Conservation (phyloP, 2,113 vertebrate species). For the Ciconia maguari region DNA sequence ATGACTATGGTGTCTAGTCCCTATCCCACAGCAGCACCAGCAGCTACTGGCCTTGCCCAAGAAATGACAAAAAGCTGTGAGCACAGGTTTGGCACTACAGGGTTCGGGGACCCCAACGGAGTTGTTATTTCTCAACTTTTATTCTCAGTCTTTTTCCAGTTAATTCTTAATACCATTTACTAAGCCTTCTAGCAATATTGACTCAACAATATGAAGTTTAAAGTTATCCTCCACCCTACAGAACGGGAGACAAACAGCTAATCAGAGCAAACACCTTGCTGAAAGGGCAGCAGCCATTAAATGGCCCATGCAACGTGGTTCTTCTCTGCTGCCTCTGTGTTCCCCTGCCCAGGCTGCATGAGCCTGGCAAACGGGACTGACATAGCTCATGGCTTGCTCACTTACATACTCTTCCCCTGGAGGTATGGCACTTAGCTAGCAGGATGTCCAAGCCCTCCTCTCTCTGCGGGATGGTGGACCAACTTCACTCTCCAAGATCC, state of each 20-base stretch:
- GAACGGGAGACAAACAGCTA: not conserved
- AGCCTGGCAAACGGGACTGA: not conserved
- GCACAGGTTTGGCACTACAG: not conserved
- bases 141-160: not conserved
- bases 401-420: not conserved
- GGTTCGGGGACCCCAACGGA: not conserved
- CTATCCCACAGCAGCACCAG: not conserved
- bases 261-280: not conserved
- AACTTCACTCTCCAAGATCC: not conserved
- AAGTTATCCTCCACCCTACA: not conserved
- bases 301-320: rapidly evolving
- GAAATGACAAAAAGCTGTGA: not conserved
- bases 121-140: not conserved
- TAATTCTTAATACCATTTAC: not conserved
- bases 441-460: not conserved
- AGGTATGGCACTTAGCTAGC: not conserved
- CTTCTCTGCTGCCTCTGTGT: not conserved
- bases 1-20: rapidly evolving
- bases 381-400: not conserved
- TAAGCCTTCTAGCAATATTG: not conserved
- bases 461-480: not conserved
- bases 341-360: not conserved
- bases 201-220: not conserved
- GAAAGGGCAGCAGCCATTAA: not conserved
- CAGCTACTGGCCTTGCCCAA: not conserved